Base-by-base conservation (phyloP, 2,888 invertebrate genomes). In the Baronia brevicornis region DNA sequence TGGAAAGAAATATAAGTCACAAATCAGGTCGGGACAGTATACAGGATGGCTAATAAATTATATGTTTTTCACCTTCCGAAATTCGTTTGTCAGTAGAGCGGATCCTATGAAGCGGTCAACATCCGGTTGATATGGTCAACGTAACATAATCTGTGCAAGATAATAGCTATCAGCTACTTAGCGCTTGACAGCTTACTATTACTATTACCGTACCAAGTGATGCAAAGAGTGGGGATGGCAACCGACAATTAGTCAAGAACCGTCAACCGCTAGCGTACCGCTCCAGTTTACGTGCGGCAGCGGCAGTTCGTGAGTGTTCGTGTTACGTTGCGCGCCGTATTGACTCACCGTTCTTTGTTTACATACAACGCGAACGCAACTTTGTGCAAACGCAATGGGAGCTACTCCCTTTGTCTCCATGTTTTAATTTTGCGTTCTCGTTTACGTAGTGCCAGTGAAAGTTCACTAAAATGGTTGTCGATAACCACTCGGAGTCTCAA, bases 161-260 rank as follows among this genome's bases (percentile, higher is more conserved):
- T 54, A 56, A 54, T 48, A 35, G 33, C 48, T 52, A 54, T 55
- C 57, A 58, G 54, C 56, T 52, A 54, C 39, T 45, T 34, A 33
- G 26, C 23, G 38, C 31, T 48, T 42, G 47, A 47, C 51, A 51
- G 54, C 60, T 63, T 55, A 49, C 49, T 42, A 40, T 52, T 49
- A 57, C 53, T 53, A 39, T 33, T n/a, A n/a, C n/a, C n/a, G n/a
- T n/a, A n/a, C n/a, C n/a, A n/a, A 7, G 13, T 3, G 14, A n/a
- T 19, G 50, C 51, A 41, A 48, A 51, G 54, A 54, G 61, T 60
- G 63, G 70, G 71, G 71, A 70, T 69, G 74, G 68, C 69, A 68
- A 66, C 68, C 68, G 73, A 73, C 75, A 72, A 63, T 61, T 58
- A 38, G 39, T 35, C 36, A 20, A 25, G 15, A 8, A 27, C 24